These are phyloP conservation scores for Laothoe populi DNA, from an alignment of 2,888 invertebrate species.

Conservation along the genomic window DNA sequence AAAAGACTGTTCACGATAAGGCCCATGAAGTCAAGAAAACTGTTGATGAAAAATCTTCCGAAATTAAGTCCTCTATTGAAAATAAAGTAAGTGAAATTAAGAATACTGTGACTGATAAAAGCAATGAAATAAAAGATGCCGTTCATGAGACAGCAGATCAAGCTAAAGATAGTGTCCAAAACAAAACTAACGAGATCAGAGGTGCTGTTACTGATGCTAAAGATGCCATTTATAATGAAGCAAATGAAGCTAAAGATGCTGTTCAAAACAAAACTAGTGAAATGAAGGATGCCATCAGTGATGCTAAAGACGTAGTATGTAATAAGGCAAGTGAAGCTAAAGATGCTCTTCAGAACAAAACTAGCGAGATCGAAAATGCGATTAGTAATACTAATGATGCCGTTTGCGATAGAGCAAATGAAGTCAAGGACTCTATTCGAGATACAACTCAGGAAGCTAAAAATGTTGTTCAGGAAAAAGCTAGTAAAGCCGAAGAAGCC, in stretches of 20 bases:
- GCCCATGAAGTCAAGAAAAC: slow-evolving; percentile 47
- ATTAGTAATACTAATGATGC: slow-evolving; percentile 47
- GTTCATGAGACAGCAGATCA: slow-evolving; percentile 33
- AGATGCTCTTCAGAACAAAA: slow-evolving; percentile 41
- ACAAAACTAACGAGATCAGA: slow-evolving; percentile 44
- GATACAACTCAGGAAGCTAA: slow-evolving; percentile 43
- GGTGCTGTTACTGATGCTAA: slow-evolving; percentile 41
- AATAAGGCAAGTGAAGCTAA: slow-evolving; percentile 46
- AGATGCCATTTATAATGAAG: slow-evolving; percentile 39
- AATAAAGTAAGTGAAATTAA: slow-evolving; percentile 53
- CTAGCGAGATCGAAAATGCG: slow-evolving; percentile 42
- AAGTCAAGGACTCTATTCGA: slow-evolving; percentile 39
- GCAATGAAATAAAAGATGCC: slow-evolving; percentile 40
- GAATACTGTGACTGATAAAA: slow-evolving; percentile 41
- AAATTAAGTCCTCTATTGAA: slow-evolving; percentile 50
- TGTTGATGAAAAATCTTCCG: slow-evolving; percentile 44
- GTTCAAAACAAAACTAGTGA: slow-evolving; percentile 44
- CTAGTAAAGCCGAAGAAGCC: slow-evolving; percentile 40
- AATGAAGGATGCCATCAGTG: slow-evolving; percentile 41
- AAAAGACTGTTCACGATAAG: slow-evolving; percentile 51
- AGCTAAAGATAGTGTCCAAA: slow-evolving; percentile 37
- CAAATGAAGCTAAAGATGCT: slow-evolving; percentile 37
- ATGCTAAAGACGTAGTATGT: slow-evolving; percentile 43
- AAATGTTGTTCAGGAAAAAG: slow-evolving; percentile 38
- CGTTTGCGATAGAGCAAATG: slow-evolving; percentile 48